These are phyloP conservation scores for Clarias laeviceps DNA, from an alignment of 2,797 vertebrate genomes.

Conservation along the genomic window DNA sequence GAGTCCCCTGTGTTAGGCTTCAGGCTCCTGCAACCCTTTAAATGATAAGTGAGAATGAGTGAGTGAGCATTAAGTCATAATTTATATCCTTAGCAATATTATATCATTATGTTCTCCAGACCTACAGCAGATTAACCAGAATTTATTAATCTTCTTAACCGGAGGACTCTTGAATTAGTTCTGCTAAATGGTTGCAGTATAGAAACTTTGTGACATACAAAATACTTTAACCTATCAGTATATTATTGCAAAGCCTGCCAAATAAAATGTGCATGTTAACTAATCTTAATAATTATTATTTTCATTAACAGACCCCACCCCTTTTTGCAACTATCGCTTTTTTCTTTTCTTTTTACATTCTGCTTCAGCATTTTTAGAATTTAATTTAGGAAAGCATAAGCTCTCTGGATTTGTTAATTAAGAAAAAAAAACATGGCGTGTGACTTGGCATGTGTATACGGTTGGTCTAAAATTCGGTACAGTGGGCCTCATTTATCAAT, in stretches of 20 bases:
- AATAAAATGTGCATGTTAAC: slow-evolving; percentile 15
- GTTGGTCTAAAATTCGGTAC: neutral
- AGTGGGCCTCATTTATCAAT: neutral
- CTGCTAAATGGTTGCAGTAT: no score
- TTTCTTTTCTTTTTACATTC: neutral
- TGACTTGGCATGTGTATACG: neutral
- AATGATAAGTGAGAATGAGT: no score
- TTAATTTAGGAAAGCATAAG: neutral
- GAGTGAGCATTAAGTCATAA: neutral
- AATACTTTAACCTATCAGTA: neutral
- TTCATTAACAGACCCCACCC: neutral
- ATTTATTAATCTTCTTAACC: neutral
- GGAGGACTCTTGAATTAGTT: neutral
- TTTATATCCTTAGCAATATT: neutral
- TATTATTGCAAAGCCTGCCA: slow-evolving; percentile 1
- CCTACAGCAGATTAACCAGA: neutral
- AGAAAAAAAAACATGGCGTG: no score
- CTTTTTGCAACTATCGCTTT: neutral
- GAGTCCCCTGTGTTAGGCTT: no score
- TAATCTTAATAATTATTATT: neutral
- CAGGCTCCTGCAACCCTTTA: no score
- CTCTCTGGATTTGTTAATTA: neutral
- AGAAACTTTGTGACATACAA: neutral
- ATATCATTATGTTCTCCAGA: neutral
- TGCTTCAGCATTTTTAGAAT: neutral